Evolutionary conservation across 2,797 vertebrate species (phyloP).

Genomic region (Melopsittacus undulatus): DNA sequence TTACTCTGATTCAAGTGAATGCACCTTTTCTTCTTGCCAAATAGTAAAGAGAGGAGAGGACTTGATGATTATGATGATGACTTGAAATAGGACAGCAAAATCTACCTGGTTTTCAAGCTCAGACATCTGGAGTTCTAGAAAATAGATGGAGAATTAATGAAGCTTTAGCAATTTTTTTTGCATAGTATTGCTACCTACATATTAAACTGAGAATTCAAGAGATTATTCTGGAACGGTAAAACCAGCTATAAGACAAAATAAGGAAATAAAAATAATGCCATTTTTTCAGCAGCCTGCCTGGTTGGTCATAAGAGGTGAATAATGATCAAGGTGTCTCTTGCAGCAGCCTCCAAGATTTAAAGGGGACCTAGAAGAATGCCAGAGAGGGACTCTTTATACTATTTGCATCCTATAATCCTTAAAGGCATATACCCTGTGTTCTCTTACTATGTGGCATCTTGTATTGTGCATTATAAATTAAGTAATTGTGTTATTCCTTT

Average conservation of each 20-base stretch:
- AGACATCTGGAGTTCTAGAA: not conserved
- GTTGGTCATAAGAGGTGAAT: not conserved
- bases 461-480: not conserved
- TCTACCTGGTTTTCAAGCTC: not conserved
- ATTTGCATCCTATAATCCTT: not conserved
- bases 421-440: rapidly evolving
- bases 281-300: not conserved
- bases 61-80: no score
- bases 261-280: not conserved
- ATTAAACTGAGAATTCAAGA: not conserved
- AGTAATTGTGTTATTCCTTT: not conserved
- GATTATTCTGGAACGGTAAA: not conserved
- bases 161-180: not conserved
- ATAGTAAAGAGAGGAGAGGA: not conserved
- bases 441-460: not conserved
- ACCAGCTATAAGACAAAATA: not conserved
- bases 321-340: not conserved
- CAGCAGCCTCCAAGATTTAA: not conserved
- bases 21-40: not conserved
- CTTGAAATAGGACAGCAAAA: not conserved
- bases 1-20: not conserved
- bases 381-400: not conserved
- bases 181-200: not conserved
- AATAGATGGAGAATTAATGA: not conserved
- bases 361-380: not conserved